Conservation (phyloP, 2,113 vertebrate genomes). For the Atherinomorus stipes region DNA sequence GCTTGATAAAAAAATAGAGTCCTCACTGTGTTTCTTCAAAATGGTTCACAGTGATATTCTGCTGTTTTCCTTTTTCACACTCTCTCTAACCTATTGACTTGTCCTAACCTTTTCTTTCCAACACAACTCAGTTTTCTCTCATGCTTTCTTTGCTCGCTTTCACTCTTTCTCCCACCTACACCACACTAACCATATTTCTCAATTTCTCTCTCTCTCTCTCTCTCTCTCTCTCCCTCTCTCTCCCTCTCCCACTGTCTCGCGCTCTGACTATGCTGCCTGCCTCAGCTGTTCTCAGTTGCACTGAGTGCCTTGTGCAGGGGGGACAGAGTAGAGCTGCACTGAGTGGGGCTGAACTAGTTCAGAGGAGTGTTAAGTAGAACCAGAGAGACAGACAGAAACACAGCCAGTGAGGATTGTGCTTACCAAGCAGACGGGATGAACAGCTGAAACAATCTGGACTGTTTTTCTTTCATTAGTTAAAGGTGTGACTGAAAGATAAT, state of each 20-base stretch:
- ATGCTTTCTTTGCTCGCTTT: conserved; percentile 50
- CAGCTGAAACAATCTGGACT: conserved; percentile 72
- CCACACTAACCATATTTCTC: conserved; percentile 47
- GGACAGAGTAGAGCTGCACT: conserved; percentile 69
- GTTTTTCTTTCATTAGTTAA: conserved; percentile 58
- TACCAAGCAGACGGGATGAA: conserved; percentile 62
- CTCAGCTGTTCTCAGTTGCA: conserved; percentile 80
- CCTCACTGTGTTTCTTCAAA: not conserved
- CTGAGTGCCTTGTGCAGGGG: conserved; percentile 72
- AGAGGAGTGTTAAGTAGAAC: conserved; percentile 51
- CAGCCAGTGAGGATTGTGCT: conserved; percentile 48
- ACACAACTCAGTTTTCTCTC: conserved; percentile 52
- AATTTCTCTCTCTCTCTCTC: conserved; percentile 37
- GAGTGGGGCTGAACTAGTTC: conserved; percentile 66
- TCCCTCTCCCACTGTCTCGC: conserved; percentile 47
- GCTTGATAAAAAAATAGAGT: too few species aligned
- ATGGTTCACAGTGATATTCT: conserved; percentile 9
- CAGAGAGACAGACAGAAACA: conserved; percentile 38
- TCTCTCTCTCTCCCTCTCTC: conserved; percentile 38
- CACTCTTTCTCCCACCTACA: conserved; percentile 65
- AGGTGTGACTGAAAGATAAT: conserved; percentile 42
- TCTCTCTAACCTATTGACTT: conserved; percentile 49
- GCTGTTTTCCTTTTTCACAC: conserved; percentile 33
- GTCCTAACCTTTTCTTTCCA: conserved; percentile 42
- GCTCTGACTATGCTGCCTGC: conserved; percentile 69